Conservation (phyloP, 2,113 vertebrate genomes). For the Marcusenius ussheri region DNA sequence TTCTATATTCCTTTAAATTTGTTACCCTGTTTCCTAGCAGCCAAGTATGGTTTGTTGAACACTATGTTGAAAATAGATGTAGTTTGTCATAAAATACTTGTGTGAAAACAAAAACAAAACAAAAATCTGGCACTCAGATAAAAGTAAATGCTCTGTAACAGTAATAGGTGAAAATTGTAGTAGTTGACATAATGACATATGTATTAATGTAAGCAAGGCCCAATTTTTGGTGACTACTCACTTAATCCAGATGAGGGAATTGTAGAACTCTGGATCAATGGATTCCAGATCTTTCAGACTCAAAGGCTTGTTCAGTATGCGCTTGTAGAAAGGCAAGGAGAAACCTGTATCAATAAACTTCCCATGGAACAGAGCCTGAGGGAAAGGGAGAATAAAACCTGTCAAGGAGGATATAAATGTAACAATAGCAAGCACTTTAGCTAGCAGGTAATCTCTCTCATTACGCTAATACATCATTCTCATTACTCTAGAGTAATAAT, state of each 20-base stretch:
- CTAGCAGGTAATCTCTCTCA: neutral
- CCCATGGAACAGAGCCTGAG: constrained; percentile 90
- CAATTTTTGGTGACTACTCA: constrained; percentile 56
- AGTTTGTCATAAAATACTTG: neutral
- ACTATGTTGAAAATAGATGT: neutral
- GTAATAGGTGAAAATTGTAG: neutral
- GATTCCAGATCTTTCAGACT: constrained; percentile 96
- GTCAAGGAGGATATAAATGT: neutral
- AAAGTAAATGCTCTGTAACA: neutral
- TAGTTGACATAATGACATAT: neutral
- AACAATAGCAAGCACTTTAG: neutral
- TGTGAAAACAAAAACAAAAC: neutral
- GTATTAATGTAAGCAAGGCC: neutral
- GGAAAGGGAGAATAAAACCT: constrained; percentile 11
- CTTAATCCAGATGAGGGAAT: constrained; percentile 99
- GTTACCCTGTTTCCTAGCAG: neutral
- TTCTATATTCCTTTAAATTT: neutral
- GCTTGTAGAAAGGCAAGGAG: constrained; percentile 96
- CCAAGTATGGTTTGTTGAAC: neutral
- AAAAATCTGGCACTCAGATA: neutral
- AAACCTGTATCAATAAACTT: constrained; percentile 99
- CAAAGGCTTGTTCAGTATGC: constrained; percentile 90
- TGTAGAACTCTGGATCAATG: constrained; percentile 97
- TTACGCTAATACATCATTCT: neutral
- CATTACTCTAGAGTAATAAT: neutral